Evolutionary conservation across 2,888 invertebrate genomes (phyloP), one percentile per base, ranked within the genome.

Genomic region (Philereme vetulata): DNA sequence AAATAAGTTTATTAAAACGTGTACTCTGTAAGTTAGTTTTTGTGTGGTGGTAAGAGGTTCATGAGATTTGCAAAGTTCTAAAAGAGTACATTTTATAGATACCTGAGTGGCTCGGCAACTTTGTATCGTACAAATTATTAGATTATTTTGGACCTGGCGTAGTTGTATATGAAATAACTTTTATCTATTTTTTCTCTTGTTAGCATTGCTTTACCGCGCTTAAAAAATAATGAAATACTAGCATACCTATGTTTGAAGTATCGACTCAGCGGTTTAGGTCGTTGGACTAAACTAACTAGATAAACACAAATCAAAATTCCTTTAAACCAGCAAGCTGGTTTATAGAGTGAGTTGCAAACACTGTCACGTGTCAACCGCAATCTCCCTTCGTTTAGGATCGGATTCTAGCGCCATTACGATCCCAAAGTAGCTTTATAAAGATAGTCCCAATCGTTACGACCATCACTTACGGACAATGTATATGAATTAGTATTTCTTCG

Each of bases 381-480:
- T 67, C 72, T 59, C 66, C 72, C 71, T 66, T 52, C 52, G 64
- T 59, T 59, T 60, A 51, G 54, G 46, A 72, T 72, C 74, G 69
- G 72, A 77, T 78, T 76, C 70, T 76, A 67, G 64, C 68, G 46
- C 60, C 73, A 75, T 77, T 75, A 76, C 69, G 70, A 62, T 5
- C 43, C 54, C 60, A 71, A 72, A 76, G 66, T 55, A 47, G 60
- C 47, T 60, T 55, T 60, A 43, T 55, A 60, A 55, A 68, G 75
- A 76, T 72, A 74, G 71, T 55, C 43, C 43, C 51, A 51, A 60
- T 60, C 51, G 51, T 51, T 55, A 43, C 11, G 10, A 45, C 71
- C 69, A 70, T 70, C 71, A 72, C 69, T 74, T 70, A 68, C 62
- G 67, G 63, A 50, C 38, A 45, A 59, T 49, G 42, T 54, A 44